These are phyloP conservation scores for Bubo scandiacus DNA, from an alignment of 2,113 vertebrate species.

Conservation along the genomic window DNA sequence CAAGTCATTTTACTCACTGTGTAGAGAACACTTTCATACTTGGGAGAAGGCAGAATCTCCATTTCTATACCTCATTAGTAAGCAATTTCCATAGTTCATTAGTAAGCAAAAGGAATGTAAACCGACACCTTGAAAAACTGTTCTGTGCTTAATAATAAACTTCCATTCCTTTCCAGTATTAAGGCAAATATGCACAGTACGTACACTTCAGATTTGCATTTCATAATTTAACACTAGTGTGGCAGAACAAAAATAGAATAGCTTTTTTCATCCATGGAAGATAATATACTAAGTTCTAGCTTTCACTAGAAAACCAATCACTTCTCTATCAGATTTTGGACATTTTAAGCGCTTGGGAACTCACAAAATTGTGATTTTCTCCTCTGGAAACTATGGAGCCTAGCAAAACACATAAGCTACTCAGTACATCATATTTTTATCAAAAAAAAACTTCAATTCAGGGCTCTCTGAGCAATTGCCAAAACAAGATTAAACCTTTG, in stretches of 20 bases:
- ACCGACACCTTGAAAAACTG: conserved; percentile 23
- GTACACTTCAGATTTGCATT: neutral
- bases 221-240: conserved; percentile 41
- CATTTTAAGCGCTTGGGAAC: neutral
- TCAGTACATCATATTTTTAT: neutral
- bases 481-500: neutral
- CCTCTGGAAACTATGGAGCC: neutral
- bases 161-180: neutral
- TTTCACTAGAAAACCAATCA: neutral
- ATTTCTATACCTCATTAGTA: conserved; percentile 59
- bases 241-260: conserved; percentile 21
- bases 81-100: conserved; percentile 60
- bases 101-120: conserved; percentile 52
- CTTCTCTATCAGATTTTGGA: neutral
- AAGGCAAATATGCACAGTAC: conserved; percentile 37
- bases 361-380: neutral
- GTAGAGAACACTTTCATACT: neutral
- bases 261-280: neutral
- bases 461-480: neutral
- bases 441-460: neutral
- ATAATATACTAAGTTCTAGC: neutral
- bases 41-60: conserved; percentile 14
- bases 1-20: neutral
- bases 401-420: neutral
- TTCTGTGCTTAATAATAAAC: conserved; percentile 39